Conservation (phyloP, 2,797 vertebrate species). For the Pseudochromis fuscus region DNA sequence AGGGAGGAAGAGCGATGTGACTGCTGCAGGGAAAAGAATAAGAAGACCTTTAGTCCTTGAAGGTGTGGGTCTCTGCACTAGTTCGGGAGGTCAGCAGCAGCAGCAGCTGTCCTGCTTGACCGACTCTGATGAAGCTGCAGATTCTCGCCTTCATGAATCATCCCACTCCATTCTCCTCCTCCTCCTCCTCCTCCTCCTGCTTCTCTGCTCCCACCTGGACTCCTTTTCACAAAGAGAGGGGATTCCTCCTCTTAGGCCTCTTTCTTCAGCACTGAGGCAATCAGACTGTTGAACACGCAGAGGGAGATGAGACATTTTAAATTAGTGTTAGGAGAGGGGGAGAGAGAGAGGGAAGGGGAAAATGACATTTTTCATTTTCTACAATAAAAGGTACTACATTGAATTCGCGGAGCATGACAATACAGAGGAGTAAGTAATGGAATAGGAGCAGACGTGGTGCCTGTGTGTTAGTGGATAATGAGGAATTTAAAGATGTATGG, state of each 20-base stretch:
- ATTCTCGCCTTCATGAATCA: constrained; percentile 79
- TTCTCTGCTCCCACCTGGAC: constrained; percentile 72
- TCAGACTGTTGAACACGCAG: constrained; percentile 83
- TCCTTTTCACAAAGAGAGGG: constrained; percentile 80
- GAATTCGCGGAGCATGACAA: constrained; percentile 85
- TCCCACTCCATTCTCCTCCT: constrained; percentile 55
- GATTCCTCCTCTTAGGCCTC: constrained; percentile 82
- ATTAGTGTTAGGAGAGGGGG: constrained; percentile 78
- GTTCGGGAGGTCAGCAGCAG: constrained; percentile 62
- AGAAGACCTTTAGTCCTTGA: constrained; percentile 73
- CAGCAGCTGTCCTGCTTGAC: constrained; percentile 77
- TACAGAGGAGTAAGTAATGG: constrained; percentile 79
- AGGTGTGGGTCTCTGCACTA: constrained; percentile 54
- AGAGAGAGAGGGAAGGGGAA: constrained; percentile 59
- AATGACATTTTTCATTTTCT: constrained; percentile 84
- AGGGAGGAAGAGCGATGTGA: constrained; percentile 19
- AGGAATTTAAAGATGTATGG: constrained; percentile 80
- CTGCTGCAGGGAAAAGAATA: constrained; percentile 46
- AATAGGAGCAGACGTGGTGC: constrained; percentile 78
- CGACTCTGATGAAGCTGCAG: constrained; percentile 86
- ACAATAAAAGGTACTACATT: constrained; percentile 83
- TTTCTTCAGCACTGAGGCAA: constrained; percentile 82
- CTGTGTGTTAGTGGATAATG: constrained; percentile 83
- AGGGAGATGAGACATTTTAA: constrained; percentile 86
- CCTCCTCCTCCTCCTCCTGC: constrained; percentile 47